These are phyloP conservation scores for Sebastes steindachneri DNA, from an alignment of 2,797 vertebrate species.

Conservation along the genomic window DNA sequence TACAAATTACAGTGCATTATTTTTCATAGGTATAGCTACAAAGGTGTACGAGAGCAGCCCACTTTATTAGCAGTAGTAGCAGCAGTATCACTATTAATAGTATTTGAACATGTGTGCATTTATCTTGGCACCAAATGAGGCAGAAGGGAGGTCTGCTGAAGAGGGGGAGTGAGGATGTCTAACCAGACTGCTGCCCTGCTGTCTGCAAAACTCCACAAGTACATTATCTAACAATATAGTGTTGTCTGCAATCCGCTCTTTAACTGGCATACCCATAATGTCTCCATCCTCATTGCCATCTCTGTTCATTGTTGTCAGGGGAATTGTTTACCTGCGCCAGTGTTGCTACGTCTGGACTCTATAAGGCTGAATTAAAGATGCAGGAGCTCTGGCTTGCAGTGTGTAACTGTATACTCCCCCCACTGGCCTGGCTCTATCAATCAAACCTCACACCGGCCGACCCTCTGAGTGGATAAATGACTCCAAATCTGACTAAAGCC, in stretches of 20 bases:
- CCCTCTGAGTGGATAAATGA: constrained; percentile 79
- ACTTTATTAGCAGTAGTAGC: not conserved
- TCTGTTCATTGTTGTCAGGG: constrained; percentile 44
- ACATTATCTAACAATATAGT: constrained; percentile 6
- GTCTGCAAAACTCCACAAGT: constrained; percentile 26
- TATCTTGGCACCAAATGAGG: constrained; percentile 12
- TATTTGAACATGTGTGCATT: constrained; percentile 2
- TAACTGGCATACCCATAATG: not conserved
- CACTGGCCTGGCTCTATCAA: constrained; percentile 61
- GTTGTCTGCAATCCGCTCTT: constrained; percentile 25
- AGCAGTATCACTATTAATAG: not conserved
- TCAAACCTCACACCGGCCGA: constrained; percentile 59
- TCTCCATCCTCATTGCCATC: constrained; percentile 1
- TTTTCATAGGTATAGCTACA: no score
- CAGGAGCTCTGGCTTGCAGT: constrained; percentile 37
- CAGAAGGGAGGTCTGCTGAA: constrained; percentile 4
- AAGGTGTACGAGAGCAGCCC: no score
- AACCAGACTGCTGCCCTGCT: constrained; percentile 13
- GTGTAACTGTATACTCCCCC: constrained; percentile 72
- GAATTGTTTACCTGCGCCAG: constrained; percentile 57
- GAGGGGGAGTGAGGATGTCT: not conserved
- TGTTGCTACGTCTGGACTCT: constrained; percentile 51
- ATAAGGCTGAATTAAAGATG: constrained; percentile 64
- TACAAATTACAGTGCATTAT: no score
- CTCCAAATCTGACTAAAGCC: constrained; percentile 77